Evolutionary conservation across 2,888 invertebrate genomes (phyloP).

Genomic region (Enoplolaimus lenunculus): DNA sequence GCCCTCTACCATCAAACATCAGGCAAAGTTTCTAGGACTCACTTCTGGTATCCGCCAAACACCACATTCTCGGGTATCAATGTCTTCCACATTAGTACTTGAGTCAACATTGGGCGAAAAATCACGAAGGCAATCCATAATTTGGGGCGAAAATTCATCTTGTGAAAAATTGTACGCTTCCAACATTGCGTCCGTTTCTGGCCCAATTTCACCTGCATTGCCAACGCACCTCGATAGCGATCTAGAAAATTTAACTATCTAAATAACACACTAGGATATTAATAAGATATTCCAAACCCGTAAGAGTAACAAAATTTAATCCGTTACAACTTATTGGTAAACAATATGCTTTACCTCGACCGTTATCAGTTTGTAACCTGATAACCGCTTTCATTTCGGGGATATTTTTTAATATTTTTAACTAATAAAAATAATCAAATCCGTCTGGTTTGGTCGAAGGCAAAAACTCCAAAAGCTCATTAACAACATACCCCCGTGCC

Average conservation of each 20-base stretch:
- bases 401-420: too few relatives aligned
- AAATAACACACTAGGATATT: too few relatives aligned
- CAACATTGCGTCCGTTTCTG: conserved; percentile 65
- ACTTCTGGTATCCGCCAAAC: not conserved
- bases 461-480: not conserved
- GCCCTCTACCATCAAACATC: not conserved
- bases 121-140: conserved; percentile 50
- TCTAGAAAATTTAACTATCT: conserved; percentile 32
- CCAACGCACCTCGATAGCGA: conserved; percentile 58
- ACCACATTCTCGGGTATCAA: not conserved
- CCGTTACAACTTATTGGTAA: too few relatives aligned
- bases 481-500: conserved; percentile 54
- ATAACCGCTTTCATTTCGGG: too few relatives aligned
- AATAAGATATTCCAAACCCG: not conserved
- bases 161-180: conserved; percentile 61
- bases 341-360: too few relatives aligned
- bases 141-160: conserved; percentile 55
- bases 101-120: conserved; percentile 28
- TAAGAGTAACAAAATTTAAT: not conserved
- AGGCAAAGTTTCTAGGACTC: not conserved
- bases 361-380: too few relatives aligned
- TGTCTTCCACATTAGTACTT: too few relatives aligned
- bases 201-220: conserved; percentile 57
- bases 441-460: not conserved
- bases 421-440: not conserved